These are phyloP conservation scores for Rousettus madagascariensis DNA, from an alignment of 2,797 vertebrate species.

Conservation along the genomic window DNA sequence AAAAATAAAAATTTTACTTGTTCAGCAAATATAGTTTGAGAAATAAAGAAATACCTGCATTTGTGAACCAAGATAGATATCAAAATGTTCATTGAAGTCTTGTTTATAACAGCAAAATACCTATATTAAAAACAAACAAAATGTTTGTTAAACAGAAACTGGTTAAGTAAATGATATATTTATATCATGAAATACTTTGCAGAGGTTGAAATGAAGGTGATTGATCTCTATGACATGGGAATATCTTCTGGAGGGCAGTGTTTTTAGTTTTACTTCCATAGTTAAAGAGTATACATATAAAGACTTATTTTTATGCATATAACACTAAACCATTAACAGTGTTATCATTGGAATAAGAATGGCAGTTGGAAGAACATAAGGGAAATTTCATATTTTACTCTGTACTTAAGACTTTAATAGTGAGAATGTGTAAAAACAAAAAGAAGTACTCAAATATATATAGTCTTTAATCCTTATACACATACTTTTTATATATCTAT, in stretches of 20 bases:
- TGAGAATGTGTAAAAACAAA: neutral
- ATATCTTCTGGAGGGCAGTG: neutral
- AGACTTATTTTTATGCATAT: neutral
- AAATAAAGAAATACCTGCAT: neutral
- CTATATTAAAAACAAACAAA: no score
- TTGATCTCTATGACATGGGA: neutral
- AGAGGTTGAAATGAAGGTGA: neutral
- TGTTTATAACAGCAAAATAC: neutral
- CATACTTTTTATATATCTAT: neutral
- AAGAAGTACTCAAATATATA: neutral
- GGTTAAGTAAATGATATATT: neutral
- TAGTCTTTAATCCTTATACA: neutral
- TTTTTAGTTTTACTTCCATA: neutral
- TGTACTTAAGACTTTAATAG: neutral
- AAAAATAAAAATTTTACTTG: conserved; percentile 26
- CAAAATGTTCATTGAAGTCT: neutral
- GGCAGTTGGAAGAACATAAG: neutral
- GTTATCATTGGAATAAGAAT: neutral
- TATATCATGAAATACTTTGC: neutral
- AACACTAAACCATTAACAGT: neutral
- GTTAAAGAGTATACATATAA: neutral
- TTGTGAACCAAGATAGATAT: conserved; percentile 4
- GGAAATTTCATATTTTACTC: neutral
- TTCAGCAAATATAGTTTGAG: neutral
- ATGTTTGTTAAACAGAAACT: neutral